Conservation (phyloP, 1,140 invertebrate species). For the Ganaspis sp. region DNA sequence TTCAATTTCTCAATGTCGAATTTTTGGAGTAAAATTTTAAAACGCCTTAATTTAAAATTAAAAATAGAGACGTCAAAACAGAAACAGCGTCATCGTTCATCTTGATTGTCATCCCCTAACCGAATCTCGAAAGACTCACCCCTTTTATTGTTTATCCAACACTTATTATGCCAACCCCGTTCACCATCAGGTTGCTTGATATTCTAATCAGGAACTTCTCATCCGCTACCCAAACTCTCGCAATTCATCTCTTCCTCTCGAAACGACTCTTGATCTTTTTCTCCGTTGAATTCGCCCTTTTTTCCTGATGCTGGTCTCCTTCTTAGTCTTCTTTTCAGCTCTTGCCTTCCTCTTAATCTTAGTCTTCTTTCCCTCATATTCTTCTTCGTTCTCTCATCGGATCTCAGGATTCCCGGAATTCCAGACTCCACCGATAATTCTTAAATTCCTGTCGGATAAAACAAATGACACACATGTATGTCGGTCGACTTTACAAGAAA, state of each 20-base stretch:
- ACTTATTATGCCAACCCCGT: conserved; percentile 42
- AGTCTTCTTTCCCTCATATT: conserved; percentile 19
- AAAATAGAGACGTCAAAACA: conserved; percentile 68
- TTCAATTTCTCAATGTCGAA: no score
- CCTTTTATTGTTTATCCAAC: conserved; percentile 65
- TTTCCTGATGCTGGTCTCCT: conserved; percentile 10
- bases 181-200: conserved; percentile 48
- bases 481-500: neutral
- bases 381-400: conserved; percentile 21
- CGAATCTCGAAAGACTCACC: conserved; percentile 34
- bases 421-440: conserved; percentile 48
- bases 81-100: conserved; percentile 42
- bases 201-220: conserved; percentile 54
- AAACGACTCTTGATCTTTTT: conserved; percentile 20
- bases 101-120: conserved; percentile 41
- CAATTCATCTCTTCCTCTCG: conserved; percentile 2
- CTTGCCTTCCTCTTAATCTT: conserved; percentile 14
- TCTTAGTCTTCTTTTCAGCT: conserved; percentile 9
- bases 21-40: no score
- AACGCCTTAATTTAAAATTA: no score
- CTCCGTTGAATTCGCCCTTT: conserved; percentile 17
- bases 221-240: neutral
- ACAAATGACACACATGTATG: conserved; percentile 39
- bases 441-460: conserved; percentile 52
- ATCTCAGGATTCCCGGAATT: conserved; percentile 49